These are phyloP conservation scores for Agelaius phoeniceus DNA, from an alignment of 2,113 vertebrate species.

Conservation along the genomic window DNA sequence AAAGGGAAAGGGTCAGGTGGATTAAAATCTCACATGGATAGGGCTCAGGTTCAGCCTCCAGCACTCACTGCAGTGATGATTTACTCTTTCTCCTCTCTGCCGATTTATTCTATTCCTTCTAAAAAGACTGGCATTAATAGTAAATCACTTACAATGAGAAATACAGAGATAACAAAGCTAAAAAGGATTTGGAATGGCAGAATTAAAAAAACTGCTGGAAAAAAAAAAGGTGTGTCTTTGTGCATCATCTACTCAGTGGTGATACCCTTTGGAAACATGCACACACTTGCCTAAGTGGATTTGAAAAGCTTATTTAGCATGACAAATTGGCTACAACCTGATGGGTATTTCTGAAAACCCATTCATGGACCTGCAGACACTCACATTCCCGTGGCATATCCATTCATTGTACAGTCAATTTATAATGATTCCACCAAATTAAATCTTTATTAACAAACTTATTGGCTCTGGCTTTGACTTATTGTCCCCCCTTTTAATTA, in stretches of 20 bases:
- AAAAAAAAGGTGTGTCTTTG: not conserved
- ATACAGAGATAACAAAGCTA: not conserved
- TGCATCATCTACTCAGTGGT: not conserved
- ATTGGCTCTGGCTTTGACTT: constrained; percentile 16
- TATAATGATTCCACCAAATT: constrained; percentile 45
- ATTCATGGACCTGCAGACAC: not conserved
- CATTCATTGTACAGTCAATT: constrained; percentile 46
- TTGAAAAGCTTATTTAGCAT: constrained; percentile 35
- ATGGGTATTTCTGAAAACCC: constrained; percentile 39
- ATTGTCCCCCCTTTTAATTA: constrained; percentile 59
- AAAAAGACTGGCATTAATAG: not conserved
- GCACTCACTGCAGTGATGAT: not conserved
- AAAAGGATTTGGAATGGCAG: not conserved
- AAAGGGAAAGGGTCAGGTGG: not conserved
- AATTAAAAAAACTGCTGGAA: not conserved
- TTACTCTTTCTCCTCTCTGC: not conserved
- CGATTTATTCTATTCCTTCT: not conserved
- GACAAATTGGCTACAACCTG: constrained; percentile 32
- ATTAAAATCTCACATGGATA: not conserved
- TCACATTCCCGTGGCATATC: not conserved
- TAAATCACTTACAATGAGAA: not conserved
- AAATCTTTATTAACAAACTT: constrained; percentile 60
- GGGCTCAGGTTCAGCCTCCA: not conserved
- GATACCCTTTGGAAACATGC: not conserved
- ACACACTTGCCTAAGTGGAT: constrained; percentile 6